phyloP scores from a whole-genome alignment of 2,888 invertebrate genomes.

The Apotomis turbidana region DNA sequence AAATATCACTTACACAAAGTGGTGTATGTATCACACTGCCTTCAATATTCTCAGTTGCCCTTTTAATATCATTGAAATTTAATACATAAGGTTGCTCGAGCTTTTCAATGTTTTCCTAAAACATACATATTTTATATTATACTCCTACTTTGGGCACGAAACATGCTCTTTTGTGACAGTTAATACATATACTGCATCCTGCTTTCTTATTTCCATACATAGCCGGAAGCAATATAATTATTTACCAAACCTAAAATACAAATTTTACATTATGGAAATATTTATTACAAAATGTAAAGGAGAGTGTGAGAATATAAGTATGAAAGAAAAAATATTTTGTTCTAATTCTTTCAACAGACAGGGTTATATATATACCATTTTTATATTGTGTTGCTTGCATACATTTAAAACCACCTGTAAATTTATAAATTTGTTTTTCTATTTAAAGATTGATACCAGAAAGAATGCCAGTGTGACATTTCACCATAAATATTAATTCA shows the following conservation, averaged over 20 bases:
- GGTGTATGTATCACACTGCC: conserved; percentile 76
- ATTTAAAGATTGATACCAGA: not conserved
- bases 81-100: conserved; percentile 55
- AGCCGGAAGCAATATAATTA: too few relatives aligned
- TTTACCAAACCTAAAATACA: too few relatives aligned
- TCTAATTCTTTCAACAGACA: too few relatives aligned
- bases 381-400: conserved; percentile 5
- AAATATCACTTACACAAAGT: conserved; percentile 66
- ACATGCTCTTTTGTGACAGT: too few relatives aligned
- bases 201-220: too few relatives aligned
- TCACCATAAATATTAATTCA: conserved; percentile 10
- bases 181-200: too few relatives aligned
- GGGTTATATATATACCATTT: conserved; percentile 2
- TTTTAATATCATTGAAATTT: conserved; percentile 71
- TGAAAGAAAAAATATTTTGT: too few relatives aligned
- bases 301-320: too few relatives aligned
- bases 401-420: not conserved
- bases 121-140: not conserved
- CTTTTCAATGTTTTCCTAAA: conserved; percentile 33
- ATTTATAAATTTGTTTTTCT: conserved; percentile 12
- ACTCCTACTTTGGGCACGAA: not conserved
- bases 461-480: conserved; percentile 10
- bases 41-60: conserved; percentile 71
- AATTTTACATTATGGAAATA: too few relatives aligned
- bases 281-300: too few relatives aligned